Evolutionary conservation across 2,797 vertebrate genomes (phyloP).

Genomic region (Kryptopterus vitreolus): DNA sequence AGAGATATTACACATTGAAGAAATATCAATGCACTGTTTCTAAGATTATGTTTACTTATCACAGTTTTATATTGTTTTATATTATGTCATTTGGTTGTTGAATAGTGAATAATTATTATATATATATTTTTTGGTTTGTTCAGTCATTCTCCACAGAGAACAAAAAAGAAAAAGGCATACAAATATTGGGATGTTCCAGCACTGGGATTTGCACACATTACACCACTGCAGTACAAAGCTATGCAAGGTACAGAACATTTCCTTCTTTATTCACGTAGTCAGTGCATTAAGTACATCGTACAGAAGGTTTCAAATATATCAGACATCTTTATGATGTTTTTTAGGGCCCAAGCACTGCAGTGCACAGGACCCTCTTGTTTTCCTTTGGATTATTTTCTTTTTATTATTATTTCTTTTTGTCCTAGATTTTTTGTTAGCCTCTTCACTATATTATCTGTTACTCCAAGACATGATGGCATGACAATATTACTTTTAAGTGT

Average conservation of each 20-base stretch:
- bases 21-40: background rate
- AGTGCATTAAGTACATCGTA: background rate
- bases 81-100: too few relatives aligned
- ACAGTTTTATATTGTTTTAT: background rate
- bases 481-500: background rate
- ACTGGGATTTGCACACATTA: slow-evolving; percentile 80
- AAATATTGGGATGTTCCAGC: slow-evolving; percentile 82
- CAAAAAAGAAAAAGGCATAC: slow-evolving; percentile 70
- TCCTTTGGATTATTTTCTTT: too few relatives aligned
- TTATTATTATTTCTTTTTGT: background rate
- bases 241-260: slow-evolving; percentile 74
- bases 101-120: background rate
- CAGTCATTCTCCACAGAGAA: slow-evolving; percentile 66
- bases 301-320: background rate
- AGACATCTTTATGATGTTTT: background rate
- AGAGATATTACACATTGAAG: background rate
- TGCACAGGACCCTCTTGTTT: too few relatives aligned
- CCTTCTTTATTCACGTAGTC: background rate
- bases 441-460: background rate
- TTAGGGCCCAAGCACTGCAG: too few relatives aligned
- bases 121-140: background rate
- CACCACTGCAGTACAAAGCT: slow-evolving; percentile 82
- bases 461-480: background rate
- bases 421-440: background rate
- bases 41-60: background rate